Conservation (phyloP, 2,888 invertebrate species). For the Calameuta idolon region DNA sequence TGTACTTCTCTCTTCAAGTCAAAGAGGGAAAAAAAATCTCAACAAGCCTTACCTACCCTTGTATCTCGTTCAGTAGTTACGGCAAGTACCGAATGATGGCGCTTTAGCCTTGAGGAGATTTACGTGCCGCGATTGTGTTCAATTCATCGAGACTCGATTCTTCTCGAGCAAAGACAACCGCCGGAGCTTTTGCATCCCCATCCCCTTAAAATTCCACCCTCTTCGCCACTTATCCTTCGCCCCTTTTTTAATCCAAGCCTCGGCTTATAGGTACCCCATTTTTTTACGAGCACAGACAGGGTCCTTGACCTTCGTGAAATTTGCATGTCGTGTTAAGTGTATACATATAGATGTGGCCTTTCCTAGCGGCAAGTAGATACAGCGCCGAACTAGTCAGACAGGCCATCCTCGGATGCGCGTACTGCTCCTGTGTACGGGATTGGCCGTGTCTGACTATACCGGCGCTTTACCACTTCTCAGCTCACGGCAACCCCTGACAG, state of each 20-base stretch:
- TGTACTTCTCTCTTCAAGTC: neutral
- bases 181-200: neutral
- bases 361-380: neutral
- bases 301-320: neutral
- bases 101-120: neutral
- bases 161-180: neutral
- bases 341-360: neutral
- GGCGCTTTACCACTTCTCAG: neutral
- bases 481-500: neutral
- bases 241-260: neutral
- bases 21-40: neutral
- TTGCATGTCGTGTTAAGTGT: neutral
- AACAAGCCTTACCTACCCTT: neutral
- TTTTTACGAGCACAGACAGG: neutral
- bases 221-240: neutral
- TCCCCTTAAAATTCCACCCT: neutral
- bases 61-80: neutral
- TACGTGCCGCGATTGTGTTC: slow-evolving; percentile 6
- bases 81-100: neutral
- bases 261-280: neutral
- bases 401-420: neutral
- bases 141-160: slow-evolving; percentile 2
- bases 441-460: neutral
- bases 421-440: neutral
- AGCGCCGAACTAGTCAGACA: neutral